phyloP scores from a whole-genome alignment of 2,113 vertebrate species.

The Gallinago jamesoni region DNA sequence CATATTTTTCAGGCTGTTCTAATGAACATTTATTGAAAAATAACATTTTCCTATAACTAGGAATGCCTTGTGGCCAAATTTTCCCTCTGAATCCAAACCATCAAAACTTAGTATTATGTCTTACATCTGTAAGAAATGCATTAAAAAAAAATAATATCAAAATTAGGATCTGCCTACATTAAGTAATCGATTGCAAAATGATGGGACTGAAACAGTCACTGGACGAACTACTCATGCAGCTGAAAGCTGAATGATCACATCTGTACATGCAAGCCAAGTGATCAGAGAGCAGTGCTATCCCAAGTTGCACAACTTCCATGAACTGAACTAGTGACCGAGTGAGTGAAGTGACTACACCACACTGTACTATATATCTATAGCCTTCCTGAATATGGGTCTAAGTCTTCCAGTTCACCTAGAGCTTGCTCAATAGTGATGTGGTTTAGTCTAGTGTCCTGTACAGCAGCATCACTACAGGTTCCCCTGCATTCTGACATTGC shows the following conservation, averaged over 20 bases:
- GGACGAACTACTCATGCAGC: not conserved
- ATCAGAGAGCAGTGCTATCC: not conserved
- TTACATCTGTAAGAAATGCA: not conserved
- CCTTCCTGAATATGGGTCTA: not conserved
- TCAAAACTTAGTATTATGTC: not conserved
- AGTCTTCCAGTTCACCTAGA: not conserved
- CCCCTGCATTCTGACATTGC: not conserved
- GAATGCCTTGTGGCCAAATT: not conserved
- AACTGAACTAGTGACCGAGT: not conserved
- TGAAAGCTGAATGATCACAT: not conserved
- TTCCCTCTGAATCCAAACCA: not conserved
- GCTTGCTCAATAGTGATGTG: not conserved
- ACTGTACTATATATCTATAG: not conserved
- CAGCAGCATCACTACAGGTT: not conserved
- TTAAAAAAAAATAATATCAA: not conserved
- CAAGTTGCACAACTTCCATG: not conserved
- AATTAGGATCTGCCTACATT: not conserved
- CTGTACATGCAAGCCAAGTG: not conserved
- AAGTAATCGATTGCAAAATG: not conserved
- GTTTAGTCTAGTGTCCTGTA: not conserved
- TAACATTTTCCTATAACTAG: not conserved
- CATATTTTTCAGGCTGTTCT: not conserved
- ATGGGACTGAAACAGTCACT: not conserved
- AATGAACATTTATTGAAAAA: not conserved
- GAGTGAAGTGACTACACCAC: not conserved